phyloP scores from a whole-genome alignment of 2,797 vertebrate species.

The Oryzias dopingdopingensis region DNA sequence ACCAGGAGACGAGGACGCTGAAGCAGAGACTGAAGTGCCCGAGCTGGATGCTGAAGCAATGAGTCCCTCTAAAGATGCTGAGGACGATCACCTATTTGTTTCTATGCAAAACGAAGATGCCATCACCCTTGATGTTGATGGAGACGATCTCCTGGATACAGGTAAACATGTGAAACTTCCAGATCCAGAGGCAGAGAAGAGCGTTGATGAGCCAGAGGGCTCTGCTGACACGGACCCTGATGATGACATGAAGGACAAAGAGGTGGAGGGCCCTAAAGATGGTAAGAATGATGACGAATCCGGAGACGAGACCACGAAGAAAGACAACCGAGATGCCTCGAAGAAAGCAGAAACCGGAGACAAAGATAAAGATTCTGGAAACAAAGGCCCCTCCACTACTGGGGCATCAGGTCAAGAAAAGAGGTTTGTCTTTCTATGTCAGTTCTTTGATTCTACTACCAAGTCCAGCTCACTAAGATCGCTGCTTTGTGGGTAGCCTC shows the following conservation, averaged over 20 bases:
- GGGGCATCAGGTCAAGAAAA: slow-evolving; percentile 99
- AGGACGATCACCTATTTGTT: slow-evolving; percentile 99
- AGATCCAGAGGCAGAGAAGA: slow-evolving; percentile 97
- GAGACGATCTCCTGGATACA: slow-evolving; percentile 99
- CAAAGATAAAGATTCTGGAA: slow-evolving; percentile 99
- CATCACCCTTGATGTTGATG: slow-evolving; percentile 99
- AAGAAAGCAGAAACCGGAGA: slow-evolving; percentile 99
- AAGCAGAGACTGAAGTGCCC: slow-evolving; percentile 79
- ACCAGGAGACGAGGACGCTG: slow-evolving; percentile 50
- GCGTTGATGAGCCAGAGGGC: slow-evolving; percentile 87
- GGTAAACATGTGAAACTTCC: slow-evolving; percentile 99
- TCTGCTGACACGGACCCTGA: slow-evolving; percentile 88
- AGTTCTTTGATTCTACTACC: slow-evolving; percentile 98
- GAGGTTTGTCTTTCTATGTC: slow-evolving; percentile 99
- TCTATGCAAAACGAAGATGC: slow-evolving; percentile 99
- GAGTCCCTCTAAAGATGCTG: slow-evolving; percentile 90
- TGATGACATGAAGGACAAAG: slow-evolving; percentile 88
- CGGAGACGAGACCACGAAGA: slow-evolving; percentile 90
- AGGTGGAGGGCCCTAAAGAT: slow-evolving; percentile 89
- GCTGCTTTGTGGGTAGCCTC: slow-evolving; percentile 98
- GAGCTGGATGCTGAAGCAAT: slow-evolving; percentile 89
- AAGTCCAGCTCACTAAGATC: slow-evolving; percentile 98
- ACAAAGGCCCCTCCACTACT: slow-evolving; percentile 99
- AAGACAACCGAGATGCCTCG: slow-evolving; percentile 92
- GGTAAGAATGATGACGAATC: slow-evolving; percentile 93